Evolutionary conservation across 2,113 vertebrate species (phyloP), one percentile per base, ranked within the genome.

Genomic region (Excalfactoria chinensis): DNA sequence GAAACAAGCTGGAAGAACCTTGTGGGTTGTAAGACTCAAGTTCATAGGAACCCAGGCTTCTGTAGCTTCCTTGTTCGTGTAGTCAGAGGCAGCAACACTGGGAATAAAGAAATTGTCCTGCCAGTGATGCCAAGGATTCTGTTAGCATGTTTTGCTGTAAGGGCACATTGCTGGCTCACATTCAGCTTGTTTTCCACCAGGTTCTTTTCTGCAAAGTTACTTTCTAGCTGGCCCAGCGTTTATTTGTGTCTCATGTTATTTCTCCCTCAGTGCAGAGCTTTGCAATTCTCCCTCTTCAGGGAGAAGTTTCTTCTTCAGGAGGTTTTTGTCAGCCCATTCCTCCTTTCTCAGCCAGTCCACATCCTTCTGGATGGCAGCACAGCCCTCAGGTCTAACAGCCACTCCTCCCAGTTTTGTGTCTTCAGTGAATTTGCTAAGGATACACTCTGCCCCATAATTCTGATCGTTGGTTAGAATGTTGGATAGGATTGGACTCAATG

Each of bases 111-210:
- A 6, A 16, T 37, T 70, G 32, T 11, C 14, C 22, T 41, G n/a
- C 28, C 40, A 34, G 14, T 25, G 25, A 40, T 51, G 49, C 62
- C 23, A 32, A 21, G 30, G 34, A 20, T 32, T 9, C 13, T 16
- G 23, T 30, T 51, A 55, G 25, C 40, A 7, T 2, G 32, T 58
- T 22, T 55, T 81, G 35, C n/a, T 2, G 1, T 32, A 48, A 12
- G 51, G 30, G 17, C 20, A 30, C 0, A 0, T 17, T 66, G 30
- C 56, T 87, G 66, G 23, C 16, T 89, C 23, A 2, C 0, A 0
- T 56, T 75, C 40, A 60, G 0, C 28, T 79, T 78, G 17, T 72
- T 69, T 26, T 60, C 14, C 22, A 32, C 10, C 35, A 37, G 79
- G 28, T 7, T 8, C 56, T 64, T 66, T 46, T 9, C 49, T 66